These are phyloP conservation scores for Galaxea fascicularis DNA, from an alignment of 92 coral and sea anemone species.

Conservation along the genomic window DNA sequence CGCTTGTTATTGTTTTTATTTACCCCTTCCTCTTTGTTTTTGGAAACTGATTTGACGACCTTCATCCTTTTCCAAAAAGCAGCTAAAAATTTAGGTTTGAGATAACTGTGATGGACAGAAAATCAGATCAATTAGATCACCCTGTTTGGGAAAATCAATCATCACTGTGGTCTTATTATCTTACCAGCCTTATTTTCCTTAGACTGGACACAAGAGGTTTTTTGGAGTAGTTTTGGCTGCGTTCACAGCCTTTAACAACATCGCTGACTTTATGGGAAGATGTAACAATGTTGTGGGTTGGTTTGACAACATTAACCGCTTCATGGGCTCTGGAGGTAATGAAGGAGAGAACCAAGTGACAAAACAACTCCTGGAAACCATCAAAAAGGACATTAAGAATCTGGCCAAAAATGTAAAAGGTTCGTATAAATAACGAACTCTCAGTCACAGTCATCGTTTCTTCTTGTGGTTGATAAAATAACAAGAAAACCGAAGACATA, in stretches of 20 bases:
- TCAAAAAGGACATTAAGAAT: background rate
- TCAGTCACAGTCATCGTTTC: background rate
- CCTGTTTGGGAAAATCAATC: too few species aligned
- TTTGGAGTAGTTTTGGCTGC: conserved; percentile 33
- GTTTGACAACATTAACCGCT: conserved; percentile 40
- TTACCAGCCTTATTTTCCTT: background rate
- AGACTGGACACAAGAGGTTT: conserved; percentile 19
- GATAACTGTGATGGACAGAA: too few species aligned
- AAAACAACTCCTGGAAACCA: background rate
- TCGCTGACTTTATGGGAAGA: conserved; percentile 40
- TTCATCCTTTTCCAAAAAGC: too few species aligned
- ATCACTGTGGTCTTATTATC: too few species aligned
- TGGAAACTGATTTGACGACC: too few species aligned
- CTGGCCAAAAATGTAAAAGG: conserved; percentile 16
- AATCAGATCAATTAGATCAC: too few species aligned
- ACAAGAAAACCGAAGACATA: too few species aligned
- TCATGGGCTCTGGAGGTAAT: conserved; percentile 32
- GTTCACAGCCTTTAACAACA: conserved; percentile 10
- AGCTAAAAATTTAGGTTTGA: too few species aligned
- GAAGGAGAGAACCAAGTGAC: conserved; percentile 18
- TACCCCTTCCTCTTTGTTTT: too few species aligned
- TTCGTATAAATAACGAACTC: background rate
- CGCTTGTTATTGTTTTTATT: too few species aligned
- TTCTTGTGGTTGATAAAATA: background rate
- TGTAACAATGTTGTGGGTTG: conserved; percentile 22